Evolutionary conservation across 92 coral and sea anemone species (phyloP), one percentile per base, ranked within the genome.

Genomic region (Bergia sp.): DNA sequence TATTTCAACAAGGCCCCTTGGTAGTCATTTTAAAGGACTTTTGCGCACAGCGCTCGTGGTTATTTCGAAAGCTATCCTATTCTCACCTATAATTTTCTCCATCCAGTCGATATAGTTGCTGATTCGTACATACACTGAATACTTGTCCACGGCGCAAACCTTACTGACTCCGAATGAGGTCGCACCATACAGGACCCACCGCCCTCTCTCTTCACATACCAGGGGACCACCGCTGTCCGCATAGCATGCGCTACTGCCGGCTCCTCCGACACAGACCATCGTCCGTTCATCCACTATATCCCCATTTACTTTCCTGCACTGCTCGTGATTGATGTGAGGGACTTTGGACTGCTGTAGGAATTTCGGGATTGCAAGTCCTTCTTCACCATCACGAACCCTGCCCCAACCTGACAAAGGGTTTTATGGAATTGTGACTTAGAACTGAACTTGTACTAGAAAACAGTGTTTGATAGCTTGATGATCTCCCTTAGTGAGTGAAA

Each of bases 151-250:
- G 37, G 84, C 69, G 23, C 84, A 80, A 9, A 38, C 29, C 58
- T 50, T 29, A 12, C 69, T 80, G 7, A 37, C 44, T 1, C 69
- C 84, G 2, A 23, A 80, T 4, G 84, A 80, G 23, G 84, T 53
- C 37, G 84, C 69, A 9, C 84, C 84, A 38, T 29, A 80, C 9
- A 80, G 43, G 3, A 80, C 13, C 84, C 84, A 80, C 1, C 69
- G 84, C 69, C 84, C 84, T 53, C 47, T 15, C 69, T 50, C 42
- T 16, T 80, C 84, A 49, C 84, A 80, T 23, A 80, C 84, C 9
- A 80, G 69, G n/a, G 84, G 84, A 4, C 84, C 84, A 55, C 84
- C 84, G 69, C 84, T 80, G 69, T 80, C 84, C 44, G 69, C 84
- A 53, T 55, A 50, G 43, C 84, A 80, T 3, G 84, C 84, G 43